Evolutionary conservation across 2,888 invertebrate genomes (phyloP), one percentile per base, ranked within the genome.

Genomic region (Meloe dianella): DNA sequence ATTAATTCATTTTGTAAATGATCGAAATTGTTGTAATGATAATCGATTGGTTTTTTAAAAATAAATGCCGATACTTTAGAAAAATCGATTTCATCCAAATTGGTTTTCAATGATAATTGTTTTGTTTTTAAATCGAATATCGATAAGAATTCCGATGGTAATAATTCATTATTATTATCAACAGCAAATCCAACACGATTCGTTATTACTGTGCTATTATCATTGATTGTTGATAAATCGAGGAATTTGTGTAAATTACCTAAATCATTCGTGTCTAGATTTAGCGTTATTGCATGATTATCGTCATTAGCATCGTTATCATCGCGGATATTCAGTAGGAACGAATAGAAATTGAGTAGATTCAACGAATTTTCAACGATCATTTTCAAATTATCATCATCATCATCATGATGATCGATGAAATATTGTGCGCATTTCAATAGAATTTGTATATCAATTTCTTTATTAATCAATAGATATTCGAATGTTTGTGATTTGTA

Each of bases 401-500:
- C 0, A 47, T 47, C 73, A n/a, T 77, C 72, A 5, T 81, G 71
- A 67, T 83, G 81, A 38, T 85, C 81, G 29, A 79, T 66, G 65
- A 87, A 85, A 71, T 83, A 83, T 60, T 81, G 74, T 22, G 80
- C 74, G 67, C 89, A 88, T 78, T 86, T 81, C 77, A 89, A 84
- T 27, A 92, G 83, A 57, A 90, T 84, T 72, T 89, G 86, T 0
- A 90, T 88, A 12, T 88, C 85, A 41, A 90, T 84, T 70, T 89
- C 87, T 79, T 89, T 90, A 77, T 88, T 90, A 66, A 85, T 86
- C 60, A 89, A 84, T 69, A 94, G 81, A 85, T 92, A 87, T 80
- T 93, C 92, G 59, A 93, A 78, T 62, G 89, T 90, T 79, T 93
- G 92, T 68, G 89, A 86, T 67, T 89, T 89, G 54, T 93, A 86